Conservation (phyloP, 2,888 invertebrate species). For the Drosophila diplacantha region DNA sequence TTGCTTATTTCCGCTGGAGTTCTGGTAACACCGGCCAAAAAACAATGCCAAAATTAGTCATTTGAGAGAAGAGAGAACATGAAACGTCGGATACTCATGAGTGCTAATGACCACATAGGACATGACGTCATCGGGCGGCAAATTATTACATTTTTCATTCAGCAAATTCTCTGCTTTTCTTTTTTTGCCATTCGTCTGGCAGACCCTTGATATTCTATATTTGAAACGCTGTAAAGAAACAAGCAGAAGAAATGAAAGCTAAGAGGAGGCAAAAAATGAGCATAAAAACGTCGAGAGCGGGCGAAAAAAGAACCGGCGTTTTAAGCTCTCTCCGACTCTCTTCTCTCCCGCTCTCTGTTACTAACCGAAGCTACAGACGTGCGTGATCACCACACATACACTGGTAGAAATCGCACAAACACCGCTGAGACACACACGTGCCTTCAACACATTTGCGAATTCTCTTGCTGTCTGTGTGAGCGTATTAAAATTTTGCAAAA, state of each 20-base stretch:
- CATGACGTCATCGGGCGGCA: conserved; percentile 70
- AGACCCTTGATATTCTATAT: conserved; percentile 76
- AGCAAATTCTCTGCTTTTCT: conserved; percentile 24
- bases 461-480: conserved; percentile 43
- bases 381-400: conserved; percentile 56
- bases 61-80: conserved; percentile 2
- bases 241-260: conserved; percentile 43
- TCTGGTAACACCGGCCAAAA: conserved; percentile 35
- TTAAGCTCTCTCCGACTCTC: conserved; percentile 45
- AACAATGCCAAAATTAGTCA: conserved; percentile 12
- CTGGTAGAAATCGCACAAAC: conserved; percentile 22
- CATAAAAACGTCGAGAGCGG: conserved; percentile 19
- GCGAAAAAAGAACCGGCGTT: conserved; percentile 66
- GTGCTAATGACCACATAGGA: conserved; percentile 64
- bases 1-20: conserved; percentile 5
- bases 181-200: conserved; percentile 35
- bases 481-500: conserved; percentile 43
- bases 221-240: conserved; percentile 69
- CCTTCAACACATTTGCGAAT: conserved; percentile 75
- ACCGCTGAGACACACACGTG: conserved; percentile 71
- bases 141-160: conserved; percentile 37
- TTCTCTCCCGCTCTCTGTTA: conserved; percentile 50
- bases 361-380: conserved; percentile 66
- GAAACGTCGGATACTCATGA: conserved; percentile 5
- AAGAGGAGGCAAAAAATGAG: conserved; percentile 38